Evolutionary conservation across 2,113 vertebrate species (phyloP).

Genomic region (Petrocephalus microphthalmus): DNA sequence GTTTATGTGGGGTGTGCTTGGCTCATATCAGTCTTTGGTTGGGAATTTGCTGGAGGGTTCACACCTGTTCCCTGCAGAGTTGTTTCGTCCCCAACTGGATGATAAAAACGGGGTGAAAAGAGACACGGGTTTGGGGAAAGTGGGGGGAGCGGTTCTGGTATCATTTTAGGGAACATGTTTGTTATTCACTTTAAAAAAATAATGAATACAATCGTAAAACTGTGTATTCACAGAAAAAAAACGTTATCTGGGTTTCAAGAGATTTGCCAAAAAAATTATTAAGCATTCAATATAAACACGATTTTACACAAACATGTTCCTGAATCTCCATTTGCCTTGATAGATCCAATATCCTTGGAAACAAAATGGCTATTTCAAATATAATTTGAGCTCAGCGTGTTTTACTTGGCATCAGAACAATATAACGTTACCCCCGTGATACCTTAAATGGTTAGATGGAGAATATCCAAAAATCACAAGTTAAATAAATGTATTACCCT

Average conservation of each 20-base stretch:
- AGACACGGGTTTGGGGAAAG: neutral
- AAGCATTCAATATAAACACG: neutral
- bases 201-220: neutral
- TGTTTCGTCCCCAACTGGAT: neutral
- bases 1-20: neutral
- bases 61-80: neutral
- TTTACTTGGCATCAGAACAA: neutral
- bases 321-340: neutral
- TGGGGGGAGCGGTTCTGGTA: neutral
- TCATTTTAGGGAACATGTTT: neutral
- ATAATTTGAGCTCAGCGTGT: neutral
- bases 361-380: constrained; percentile 2
- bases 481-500: constrained; percentile 6
- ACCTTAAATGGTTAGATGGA: constrained; percentile 1
- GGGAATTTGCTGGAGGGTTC: neutral
- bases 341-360: constrained; percentile 12
- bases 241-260: neutral
- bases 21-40: neutral
- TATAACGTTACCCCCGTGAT: neutral
- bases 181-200: neutral
- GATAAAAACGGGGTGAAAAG: neutral
- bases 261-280: neutral
- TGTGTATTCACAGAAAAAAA: neutral
- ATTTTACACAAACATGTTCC: neutral
- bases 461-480: neutral